Evolutionary conservation across 2,113 vertebrate species (phyloP), one percentile per base, ranked within the genome.

Genomic region (Ceyx cyanopectus): DNA sequence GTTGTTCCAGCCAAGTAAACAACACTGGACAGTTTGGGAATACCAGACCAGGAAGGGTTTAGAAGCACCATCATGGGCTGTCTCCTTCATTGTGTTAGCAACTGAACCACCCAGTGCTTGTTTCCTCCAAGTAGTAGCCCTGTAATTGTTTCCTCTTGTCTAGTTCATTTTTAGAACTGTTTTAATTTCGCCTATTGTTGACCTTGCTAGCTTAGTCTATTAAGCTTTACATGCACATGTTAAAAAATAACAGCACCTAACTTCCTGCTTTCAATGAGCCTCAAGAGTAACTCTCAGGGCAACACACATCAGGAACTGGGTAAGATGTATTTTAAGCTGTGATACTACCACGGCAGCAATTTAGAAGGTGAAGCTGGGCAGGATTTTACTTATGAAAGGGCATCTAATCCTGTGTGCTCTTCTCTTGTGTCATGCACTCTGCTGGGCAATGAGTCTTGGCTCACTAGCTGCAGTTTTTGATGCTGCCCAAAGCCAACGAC

Each of bases 91-190:
- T 96, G 96, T 96, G 91, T 95, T 94, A 95, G 84, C 1, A 0
- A 87, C 73, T 80, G 96, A 96, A 96, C 92, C 95, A 91, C 95
- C 95, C 96, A 94, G 81, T 60, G 81, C 89, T 95, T 85, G 60
- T 80, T 96, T 96, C 96, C 96, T 96, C 84, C 91, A 85, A 93
- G 91, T 24, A 94, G 76, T 91, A 91, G 94, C 60, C 66, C 63
- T 77, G 63, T 93, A 94, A 96, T 96, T 93, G 92, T 96, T 96
- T 96, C 96, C 96, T 93, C 92, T 94, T 80, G 94, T 94, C 94
- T 94, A 67, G 91, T 89, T 85, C 96, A 96, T 96, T 96, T 96
- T 96, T 96, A 96, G 96, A 93, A 96, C 70, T 87, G 87, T 87
- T 92, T 96, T 96, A 92, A 82, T 96, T 96, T 96, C 0, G 76